Base-by-base conservation (phyloP, 1,140 invertebrate species). In the Drosophila sulfurigaster region DNA sequence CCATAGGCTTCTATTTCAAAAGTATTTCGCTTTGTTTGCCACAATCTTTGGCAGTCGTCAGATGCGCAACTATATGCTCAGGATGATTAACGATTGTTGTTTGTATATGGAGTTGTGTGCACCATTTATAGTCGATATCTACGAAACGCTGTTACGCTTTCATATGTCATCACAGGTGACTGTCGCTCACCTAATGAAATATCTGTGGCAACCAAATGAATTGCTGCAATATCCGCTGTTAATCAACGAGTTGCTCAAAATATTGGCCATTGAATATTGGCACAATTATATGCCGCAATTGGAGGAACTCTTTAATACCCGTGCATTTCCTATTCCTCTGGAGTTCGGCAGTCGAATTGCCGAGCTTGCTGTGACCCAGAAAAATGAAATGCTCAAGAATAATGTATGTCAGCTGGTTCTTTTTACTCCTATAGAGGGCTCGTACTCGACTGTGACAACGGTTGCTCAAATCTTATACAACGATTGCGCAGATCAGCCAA, bases 261-360 rank as follows among this genome's bases (percentile, higher is more conserved):
- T 88, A 7, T 1, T 88, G 5, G 15, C 54, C 0, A 7, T 2
- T 2, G 25, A 20, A 6, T 76, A 88, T 67, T 88, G 83, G 83
- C 38, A 54, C 2, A 69, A 68, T 32, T 83, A 88, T 32, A 41
- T 38, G 7, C 35, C 41, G 0, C 5, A 52, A 5, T 7, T 88
- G 0, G 11, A 32, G 3, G 25, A 72, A 0, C 30, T 87, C 5
- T 71, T 75, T 10, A 3, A 28, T 0, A 8, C 3, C 1, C 16
- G 59, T 2, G 8, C 25, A 0, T 87, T 81, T 28, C 4, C 16
- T 2, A 25, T 89, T 32, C 81, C 83, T 2, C 2, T 6, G 0
- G 67, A 78, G 1, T 68, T 77, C 3, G 11, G 78, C 11, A 15
- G 13, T 0, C 7, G 1, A 0, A 56, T 87, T 30, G 28, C 71